Evolutionary conservation across 2,113 vertebrate species (phyloP), one percentile per base, ranked within the genome.

Genomic region (Poicephalus meyeri): DNA sequence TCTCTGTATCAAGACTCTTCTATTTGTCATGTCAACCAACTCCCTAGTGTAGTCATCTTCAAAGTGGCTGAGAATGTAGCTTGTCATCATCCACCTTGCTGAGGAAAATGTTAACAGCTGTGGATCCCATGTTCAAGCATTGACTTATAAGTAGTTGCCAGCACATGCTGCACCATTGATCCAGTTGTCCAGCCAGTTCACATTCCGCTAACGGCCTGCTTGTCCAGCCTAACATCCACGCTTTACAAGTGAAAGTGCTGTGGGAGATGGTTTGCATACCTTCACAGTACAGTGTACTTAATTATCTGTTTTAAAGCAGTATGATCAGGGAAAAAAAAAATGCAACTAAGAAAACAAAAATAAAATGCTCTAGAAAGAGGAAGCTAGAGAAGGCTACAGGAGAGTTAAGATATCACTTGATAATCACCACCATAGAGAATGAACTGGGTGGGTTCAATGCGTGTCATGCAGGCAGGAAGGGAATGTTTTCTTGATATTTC

Each of bases 401-500:
- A 55, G 7, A 78, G 21, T 28, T 71, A 35, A 39, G 63, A 17
- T 16, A 35, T 63, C 16, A 4, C 29, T 81, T 65, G 39, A 26
- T 63, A 42, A 42, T 23, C 2, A 1, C 42, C 53, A 5, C n/a
- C 13, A 15, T 50, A 37, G 61, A 63, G 50, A 88, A 58, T 10
- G 21, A 89, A 53, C 37, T 37, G 65, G 50, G 55, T 79, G 46
- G 1, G 41, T 89, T 89, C 91, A 23, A 31, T 28, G 7, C 25
- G 31, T 68, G 31, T 79, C 61, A 93, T 53, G 81, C 79, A 88
- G 79, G 74, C 41, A 46, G 66, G 50, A 93, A 84, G 24, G 2
- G 31, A 89, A 71, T 53, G 24, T 89, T 93, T 79, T 68, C 56
- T 37, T 91, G 66, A 55, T 82, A 91, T 88, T 78, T 95, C 74